A percentile compares a stretch with the other conserved stretches of the same genome.
These are phyloP conservation scores for Aphelinus certus DNA, from an alignment of 1,140 invertebrate species.

Conservation along the genomic window DNA sequence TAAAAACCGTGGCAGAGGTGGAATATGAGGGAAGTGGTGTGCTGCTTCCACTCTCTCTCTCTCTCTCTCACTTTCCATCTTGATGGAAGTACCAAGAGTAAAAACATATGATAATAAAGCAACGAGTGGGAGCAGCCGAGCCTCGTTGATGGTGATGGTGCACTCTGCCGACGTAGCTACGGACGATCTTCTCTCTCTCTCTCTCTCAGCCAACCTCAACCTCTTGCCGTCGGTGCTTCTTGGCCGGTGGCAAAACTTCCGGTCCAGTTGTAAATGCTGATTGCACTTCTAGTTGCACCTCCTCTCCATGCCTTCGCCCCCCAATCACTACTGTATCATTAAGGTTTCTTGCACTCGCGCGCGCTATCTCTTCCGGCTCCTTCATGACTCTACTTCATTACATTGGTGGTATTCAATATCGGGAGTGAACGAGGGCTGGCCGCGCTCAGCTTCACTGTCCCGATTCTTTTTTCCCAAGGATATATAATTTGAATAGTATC, in stretches of 20 bases:
- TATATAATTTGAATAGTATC: too few species aligned
- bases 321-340: too few species aligned
- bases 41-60: background rate
- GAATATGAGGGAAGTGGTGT: conserved; percentile 32
- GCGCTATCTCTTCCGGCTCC: too few species aligned
- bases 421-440: too few species aligned
- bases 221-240: conserved; percentile 30
- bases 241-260: conserved; percentile 50
- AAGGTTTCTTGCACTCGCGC: too few species aligned
- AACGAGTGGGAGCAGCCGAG: conserved; percentile 40
- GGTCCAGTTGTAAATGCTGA: conserved; percentile 58
- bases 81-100: conserved; percentile 49
- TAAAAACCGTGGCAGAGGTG: background rate
- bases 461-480: too few species aligned
- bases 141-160: conserved; percentile 43
- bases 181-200: background rate
- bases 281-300: conserved; percentile 52
- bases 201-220: background rate
- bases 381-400: too few species aligned
- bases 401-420: too few species aligned
- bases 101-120: conserved; percentile 62
- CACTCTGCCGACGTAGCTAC: conserved; percentile 41
- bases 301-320: conserved; percentile 29
- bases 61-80: conserved; percentile 10
- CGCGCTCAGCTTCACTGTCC: too few species aligned